Conservation (phyloP, 2,888 invertebrate genomes). For the Cephus pulcher region DNA sequence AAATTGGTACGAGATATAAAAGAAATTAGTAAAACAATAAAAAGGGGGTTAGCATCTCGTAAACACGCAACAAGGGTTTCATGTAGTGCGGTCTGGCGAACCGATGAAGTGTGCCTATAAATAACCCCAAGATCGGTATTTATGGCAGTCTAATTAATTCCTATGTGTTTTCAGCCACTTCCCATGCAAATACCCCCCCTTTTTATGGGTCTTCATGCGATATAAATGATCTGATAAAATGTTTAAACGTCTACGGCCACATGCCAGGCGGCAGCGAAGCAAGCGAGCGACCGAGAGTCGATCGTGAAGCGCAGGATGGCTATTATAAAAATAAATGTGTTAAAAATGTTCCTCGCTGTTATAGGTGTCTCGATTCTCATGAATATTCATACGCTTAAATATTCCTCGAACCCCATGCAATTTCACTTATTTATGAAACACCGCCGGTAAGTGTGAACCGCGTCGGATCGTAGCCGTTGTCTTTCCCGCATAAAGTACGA, state of each 20-base stretch:
- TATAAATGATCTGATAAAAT: slow-evolving; percentile 62
- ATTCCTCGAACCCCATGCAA: slow-evolving; percentile 44
- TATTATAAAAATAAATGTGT: slow-evolving; percentile 41
- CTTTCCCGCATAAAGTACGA: neutral
- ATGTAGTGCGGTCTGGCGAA: neutral
- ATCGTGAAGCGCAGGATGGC: neutral
- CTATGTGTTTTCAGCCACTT: slow-evolving; percentile 49
- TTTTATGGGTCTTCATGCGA: slow-evolving; percentile 51
- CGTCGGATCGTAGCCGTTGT: neutral
- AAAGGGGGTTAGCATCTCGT: neutral
- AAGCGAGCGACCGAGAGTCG: neutral
- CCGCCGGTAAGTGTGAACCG: neutral
- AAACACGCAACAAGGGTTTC: neutral
- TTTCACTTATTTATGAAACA: slow-evolving; percentile 21
- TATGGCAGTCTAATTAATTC: slow-evolving; percentile 58
- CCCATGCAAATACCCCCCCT: slow-evolving; percentile 50
- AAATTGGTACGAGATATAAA: neutral
- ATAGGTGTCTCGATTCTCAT: slow-evolving; percentile 34
- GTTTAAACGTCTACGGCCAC: slow-evolving; percentile 43
- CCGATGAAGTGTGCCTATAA: slow-evolving; percentile 29
- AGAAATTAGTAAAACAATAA: neutral
- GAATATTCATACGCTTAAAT: slow-evolving; percentile 55
- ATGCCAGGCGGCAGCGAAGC: slow-evolving; percentile 25
- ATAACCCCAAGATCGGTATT: slow-evolving; percentile 38
- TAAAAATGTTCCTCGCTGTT: slow-evolving; percentile 6